Conservation (phyloP, 2,797 vertebrate species). For the Pantherophis alleghaniensis region DNA sequence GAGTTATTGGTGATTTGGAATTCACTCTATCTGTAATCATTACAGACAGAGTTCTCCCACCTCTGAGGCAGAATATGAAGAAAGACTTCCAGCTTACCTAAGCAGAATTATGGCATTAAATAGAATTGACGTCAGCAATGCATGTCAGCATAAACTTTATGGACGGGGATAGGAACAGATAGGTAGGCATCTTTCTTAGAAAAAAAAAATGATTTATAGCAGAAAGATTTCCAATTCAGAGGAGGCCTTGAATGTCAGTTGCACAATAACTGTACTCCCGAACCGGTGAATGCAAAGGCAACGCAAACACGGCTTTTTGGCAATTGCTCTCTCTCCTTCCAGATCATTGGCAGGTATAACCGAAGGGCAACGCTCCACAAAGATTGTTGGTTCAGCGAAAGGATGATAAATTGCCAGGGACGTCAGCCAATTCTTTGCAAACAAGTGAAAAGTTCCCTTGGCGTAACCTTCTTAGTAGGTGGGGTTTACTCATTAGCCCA, state of each 20-base stretch:
- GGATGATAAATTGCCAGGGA: neutral
- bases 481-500: neutral
- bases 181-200: neutral
- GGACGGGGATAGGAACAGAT: neutral
- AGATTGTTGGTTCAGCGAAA: neutral
- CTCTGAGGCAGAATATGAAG: neutral
- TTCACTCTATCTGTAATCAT: neutral
- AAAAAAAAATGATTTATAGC: neutral
- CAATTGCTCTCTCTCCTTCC: neutral
- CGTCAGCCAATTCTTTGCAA: neutral
- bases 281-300: neutral
- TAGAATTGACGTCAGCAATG: neutral
- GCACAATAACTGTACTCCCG: slow-evolving; percentile 2
- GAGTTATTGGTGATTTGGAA: no score
- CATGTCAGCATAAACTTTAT: neutral
- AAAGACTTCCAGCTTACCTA: neutral
- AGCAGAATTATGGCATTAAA: neutral
- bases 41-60: neutral
- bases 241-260: slow-evolving; percentile 14
- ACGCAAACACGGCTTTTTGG: neutral
- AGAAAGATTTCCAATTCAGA: slow-evolving; percentile 5
- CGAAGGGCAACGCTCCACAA: neutral
- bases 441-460: neutral
- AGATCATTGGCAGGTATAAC: neutral
- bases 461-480: neutral